phyloP scores from a whole-genome alignment of 2,113 vertebrate species.

The Macroglossus sobrinus region DNA sequence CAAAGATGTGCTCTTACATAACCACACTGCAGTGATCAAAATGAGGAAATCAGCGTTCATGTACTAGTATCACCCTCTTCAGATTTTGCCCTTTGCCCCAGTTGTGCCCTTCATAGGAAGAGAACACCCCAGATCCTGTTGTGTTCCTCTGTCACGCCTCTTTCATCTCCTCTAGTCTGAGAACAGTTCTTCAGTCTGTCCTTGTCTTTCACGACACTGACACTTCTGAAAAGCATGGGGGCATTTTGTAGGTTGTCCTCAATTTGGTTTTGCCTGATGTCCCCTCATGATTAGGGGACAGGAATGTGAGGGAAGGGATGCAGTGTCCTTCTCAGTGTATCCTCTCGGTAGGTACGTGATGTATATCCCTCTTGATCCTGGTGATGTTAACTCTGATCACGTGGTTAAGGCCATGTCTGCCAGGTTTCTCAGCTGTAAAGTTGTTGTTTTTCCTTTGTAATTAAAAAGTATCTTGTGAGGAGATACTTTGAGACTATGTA shows the following conservation, averaged over 20 bases:
- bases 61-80: not conserved
- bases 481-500: not conserved
- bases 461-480: not conserved
- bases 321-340: not conserved
- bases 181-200: not conserved
- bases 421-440: not conserved
- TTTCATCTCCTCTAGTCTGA: not conserved
- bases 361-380: not conserved
- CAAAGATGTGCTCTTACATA: not conserved
- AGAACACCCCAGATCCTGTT: not conserved
- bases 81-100: not conserved
- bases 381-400: not conserved
- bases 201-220: not conserved
- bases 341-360: not conserved
- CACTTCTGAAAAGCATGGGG: not conserved
- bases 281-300: not conserved
- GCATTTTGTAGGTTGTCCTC: not conserved
- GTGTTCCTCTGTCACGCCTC: not conserved
- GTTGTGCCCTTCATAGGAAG: not conserved
- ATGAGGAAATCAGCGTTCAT: not conserved
- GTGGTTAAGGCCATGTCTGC: not conserved
- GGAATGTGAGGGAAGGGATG: not conserved
- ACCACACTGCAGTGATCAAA: not conserved
- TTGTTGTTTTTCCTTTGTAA: conserved; percentile 1
- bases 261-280: not conserved